phyloP scores from a whole-genome alignment of 2,797 vertebrate species.

The Alauda arvensis region DNA sequence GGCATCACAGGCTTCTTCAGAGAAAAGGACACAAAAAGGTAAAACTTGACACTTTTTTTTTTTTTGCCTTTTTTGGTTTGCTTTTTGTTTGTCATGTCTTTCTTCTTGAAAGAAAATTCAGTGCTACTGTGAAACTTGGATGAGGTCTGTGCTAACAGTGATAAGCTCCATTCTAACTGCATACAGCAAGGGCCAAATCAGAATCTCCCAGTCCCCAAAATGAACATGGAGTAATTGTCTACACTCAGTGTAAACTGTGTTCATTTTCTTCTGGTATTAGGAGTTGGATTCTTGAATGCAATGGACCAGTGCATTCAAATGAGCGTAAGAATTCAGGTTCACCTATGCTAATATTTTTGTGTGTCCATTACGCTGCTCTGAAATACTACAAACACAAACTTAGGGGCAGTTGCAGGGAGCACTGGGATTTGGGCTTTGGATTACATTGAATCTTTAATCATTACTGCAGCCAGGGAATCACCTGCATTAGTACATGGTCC shows the following conservation, averaged over 20 bases:
- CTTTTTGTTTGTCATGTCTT: neutral
- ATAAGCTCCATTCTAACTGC: neutral
- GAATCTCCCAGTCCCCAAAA: neutral
- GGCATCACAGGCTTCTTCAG: constrained; percentile 96
- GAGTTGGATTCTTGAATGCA: neutral
- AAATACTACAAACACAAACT: neutral
- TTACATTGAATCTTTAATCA: neutral
- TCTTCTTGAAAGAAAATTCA: neutral
- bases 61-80: neutral
- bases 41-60: neutral
- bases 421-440: neutral
- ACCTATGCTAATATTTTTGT: neutral
- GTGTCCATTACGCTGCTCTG: neutral
- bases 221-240: neutral
- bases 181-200: neutral
- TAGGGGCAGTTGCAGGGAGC: neutral
- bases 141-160: neutral
- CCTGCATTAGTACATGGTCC: rapidly evolving
- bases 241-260: neutral
- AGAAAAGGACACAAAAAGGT: constrained; percentile 98
- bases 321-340: neutral
- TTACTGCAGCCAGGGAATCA: neutral
- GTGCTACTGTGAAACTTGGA: neutral
- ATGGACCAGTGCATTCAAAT: neutral
- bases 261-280: neutral